Percentiles rank a stretch among this genome's conserved stretches.
These are phyloP conservation scores for Mactra quadrangularis DNA, from an alignment of 1,140 invertebrate species.

Conservation along the genomic window DNA sequence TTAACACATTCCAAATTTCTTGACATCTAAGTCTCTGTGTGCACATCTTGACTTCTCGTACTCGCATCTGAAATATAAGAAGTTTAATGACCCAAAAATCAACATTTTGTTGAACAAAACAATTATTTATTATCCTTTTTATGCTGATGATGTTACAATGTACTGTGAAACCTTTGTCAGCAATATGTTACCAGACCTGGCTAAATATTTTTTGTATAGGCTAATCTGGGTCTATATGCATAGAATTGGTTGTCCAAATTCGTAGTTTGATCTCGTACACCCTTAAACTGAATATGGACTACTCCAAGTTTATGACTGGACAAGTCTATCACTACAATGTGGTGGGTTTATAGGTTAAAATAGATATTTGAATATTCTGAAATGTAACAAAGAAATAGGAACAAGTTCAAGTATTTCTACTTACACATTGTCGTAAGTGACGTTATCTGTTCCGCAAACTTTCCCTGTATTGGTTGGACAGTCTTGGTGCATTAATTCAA, in stretches of 20 bases:
- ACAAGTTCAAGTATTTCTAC: too few relatives aligned
- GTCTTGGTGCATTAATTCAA: conserved; percentile 50
- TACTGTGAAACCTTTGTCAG: neutral
- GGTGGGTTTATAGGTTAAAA: too few relatives aligned
- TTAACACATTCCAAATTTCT: conserved; percentile 4
- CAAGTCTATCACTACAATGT: too few relatives aligned
- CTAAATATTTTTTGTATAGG: neutral
- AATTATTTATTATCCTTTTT: neutral
- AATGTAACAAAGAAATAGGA: too few relatives aligned
- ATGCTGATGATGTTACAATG: neutral
- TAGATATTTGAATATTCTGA: too few relatives aligned
- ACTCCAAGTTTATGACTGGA: too few relatives aligned
- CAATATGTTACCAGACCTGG: neutral
- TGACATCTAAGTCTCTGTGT: neutral
- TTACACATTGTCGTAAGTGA: conserved; percentile 44
- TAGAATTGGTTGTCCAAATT: neutral
- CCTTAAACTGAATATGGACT: neutral
- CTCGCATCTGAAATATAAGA: conserved; percentile 17
- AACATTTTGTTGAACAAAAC: neutral
- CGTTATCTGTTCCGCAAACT: conserved; percentile 40
- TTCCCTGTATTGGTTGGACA: conserved; percentile 41
- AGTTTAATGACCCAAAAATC: neutral
- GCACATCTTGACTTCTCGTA: conserved; percentile 31
- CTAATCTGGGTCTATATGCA: neutral
- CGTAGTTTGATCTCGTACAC: neutral